Evolutionary conservation across 2,113 vertebrate species (phyloP).

Genomic region (Ranitomeya imitator): DNA sequence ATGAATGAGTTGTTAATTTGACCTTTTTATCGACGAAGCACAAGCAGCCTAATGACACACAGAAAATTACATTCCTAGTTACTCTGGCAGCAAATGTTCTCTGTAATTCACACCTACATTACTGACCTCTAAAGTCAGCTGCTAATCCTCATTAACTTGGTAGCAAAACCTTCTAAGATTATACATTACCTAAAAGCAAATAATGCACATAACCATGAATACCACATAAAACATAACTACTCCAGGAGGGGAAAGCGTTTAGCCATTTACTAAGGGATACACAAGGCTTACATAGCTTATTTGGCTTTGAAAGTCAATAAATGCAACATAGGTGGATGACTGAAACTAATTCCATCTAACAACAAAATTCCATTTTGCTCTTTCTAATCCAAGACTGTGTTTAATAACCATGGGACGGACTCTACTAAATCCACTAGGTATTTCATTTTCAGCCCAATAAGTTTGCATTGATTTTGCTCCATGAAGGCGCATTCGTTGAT

Average conservation of each 20-base stretch:
- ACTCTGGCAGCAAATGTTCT: slow-evolving; percentile 10
- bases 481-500: background rate
- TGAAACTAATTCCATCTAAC: slow-evolving; percentile 23
- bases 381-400: background rate
- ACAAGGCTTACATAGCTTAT: background rate
- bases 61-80: background rate
- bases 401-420: slow-evolving; percentile 20
- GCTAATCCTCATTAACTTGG: slow-evolving; percentile 19
- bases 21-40: background rate
- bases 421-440: slow-evolving; percentile 56
- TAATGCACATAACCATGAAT: background rate
- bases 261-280: background rate
- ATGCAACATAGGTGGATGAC: slow-evolving; percentile 4
- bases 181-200: background rate
- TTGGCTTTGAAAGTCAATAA: background rate
- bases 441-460: slow-evolving; percentile 63
- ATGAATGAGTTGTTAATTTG: slow-evolving; percentile 12
- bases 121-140: slow-evolving; percentile 22
- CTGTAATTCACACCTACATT: background rate
- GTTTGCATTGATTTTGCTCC: slow-evolving; percentile 54
- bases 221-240: background rate
- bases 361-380: slow-evolving; percentile 7
- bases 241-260: background rate
- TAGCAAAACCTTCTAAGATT: background rate
- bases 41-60: background rate